Conservation (phyloP, 2,797 vertebrate species). For the Rhinichthys osculus region DNA sequence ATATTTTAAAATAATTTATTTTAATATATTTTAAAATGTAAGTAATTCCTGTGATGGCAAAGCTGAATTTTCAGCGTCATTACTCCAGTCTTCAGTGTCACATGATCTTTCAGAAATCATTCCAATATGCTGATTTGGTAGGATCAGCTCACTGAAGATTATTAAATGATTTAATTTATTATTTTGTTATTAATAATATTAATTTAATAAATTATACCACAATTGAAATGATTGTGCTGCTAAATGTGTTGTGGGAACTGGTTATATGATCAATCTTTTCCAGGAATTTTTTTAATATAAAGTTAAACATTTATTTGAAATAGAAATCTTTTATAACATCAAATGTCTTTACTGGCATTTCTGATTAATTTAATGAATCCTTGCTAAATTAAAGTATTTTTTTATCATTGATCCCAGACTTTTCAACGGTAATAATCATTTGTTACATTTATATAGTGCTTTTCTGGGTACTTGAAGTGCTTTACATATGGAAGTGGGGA, state of each 20-base stretch:
- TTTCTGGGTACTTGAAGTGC: too few species aligned
- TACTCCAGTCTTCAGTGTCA: not conserved
- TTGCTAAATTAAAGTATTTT: not conserved
- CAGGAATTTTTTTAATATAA: too few species aligned
- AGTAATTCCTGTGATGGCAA: not conserved
- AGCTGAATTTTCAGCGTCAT: not conserved
- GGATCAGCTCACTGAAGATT: not conserved
- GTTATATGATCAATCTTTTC: not conserved
- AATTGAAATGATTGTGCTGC: not conserved
- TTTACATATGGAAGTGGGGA: too few species aligned
- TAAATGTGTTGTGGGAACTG: not conserved
- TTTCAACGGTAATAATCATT: not conserved
- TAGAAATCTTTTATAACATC: not conserved
- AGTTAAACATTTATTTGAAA: conserved; percentile 2
- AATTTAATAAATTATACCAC: not conserved
- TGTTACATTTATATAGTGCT: too few species aligned
- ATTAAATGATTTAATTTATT: not conserved
- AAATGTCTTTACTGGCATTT: not conserved
- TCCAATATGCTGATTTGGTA: not conserved
- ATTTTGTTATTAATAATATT: not conserved
- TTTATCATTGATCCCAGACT: not conserved
- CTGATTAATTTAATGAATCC: not conserved
- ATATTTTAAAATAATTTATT: not conserved
- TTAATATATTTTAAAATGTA: not conserved
- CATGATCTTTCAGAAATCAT: not conserved